Percentiles rank a stretch among this genome's conserved stretches.
Conservation (phyloP, 2,797 vertebrate species). For the Catamblyrhynchus diadema region DNA sequence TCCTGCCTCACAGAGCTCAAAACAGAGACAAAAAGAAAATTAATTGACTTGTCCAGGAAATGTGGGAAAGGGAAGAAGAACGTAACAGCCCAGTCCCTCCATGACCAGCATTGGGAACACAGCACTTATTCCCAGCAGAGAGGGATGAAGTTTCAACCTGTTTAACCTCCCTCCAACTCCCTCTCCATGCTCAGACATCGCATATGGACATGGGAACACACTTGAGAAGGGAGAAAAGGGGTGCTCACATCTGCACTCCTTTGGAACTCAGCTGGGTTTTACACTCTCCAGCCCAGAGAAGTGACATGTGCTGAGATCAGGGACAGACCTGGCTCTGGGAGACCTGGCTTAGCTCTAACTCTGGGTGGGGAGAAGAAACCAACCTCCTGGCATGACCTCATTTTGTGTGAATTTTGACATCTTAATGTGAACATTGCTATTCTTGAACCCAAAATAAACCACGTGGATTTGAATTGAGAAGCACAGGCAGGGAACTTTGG, state of each 20-base stretch:
- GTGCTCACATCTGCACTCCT: not conserved
- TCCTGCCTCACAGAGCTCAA: not conserved
- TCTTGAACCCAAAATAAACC: not conserved
- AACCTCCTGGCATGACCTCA: not conserved
- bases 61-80: not conserved
- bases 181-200: accelerated
- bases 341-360: not conserved
- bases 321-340: not conserved
- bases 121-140: not conserved
- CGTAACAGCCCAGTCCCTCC: not conserved
- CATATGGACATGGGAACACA: not conserved
- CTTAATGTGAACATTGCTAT: not conserved
- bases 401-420: not conserved
- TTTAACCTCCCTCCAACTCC: not conserved
- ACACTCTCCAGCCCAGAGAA: not conserved
- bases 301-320: accelerated
- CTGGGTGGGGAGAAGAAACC: not conserved
- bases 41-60: not conserved
- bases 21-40: not conserved
- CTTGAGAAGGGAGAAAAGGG: not conserved
- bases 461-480: not conserved
- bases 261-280: not conserved
- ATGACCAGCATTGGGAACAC: accelerated
- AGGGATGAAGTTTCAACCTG: not conserved
- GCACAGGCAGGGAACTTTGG: not conserved